Conservation (phyloP, 2,888 invertebrate species). For the Magallana nippona region DNA sequence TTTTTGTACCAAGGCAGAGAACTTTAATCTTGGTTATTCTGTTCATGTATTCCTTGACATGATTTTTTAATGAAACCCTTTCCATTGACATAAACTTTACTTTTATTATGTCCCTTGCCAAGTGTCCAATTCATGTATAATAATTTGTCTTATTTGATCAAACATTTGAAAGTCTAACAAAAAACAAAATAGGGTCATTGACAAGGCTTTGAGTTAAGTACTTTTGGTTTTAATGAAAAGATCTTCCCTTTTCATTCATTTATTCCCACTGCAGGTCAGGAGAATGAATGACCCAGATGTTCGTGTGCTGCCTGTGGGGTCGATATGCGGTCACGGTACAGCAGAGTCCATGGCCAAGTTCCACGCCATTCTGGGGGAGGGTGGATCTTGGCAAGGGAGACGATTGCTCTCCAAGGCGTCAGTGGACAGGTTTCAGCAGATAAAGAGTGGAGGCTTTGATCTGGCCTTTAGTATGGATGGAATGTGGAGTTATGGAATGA, state of each 20-base stretch:
- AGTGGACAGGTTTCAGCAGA: conserved; percentile 61
- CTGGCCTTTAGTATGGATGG: conserved; percentile 61
- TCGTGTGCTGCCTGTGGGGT: conserved; percentile 60
- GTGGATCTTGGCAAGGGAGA: conserved; percentile 61
- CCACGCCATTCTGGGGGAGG: conserved; percentile 64
- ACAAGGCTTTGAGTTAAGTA: too few species aligned
- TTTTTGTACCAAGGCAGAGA: too few species aligned
- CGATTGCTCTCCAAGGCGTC: conserved; percentile 60
- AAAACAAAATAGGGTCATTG: too few species aligned
- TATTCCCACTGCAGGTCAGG: conserved; percentile 48
- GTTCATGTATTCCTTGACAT: too few species aligned
- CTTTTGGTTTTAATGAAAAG: too few species aligned
- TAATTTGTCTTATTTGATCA: too few species aligned
- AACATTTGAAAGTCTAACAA: too few species aligned
- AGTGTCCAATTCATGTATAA: too few species aligned
- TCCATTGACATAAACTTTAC: too few species aligned
- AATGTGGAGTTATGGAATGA: conserved; percentile 68
- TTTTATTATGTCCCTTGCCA: too few species aligned
- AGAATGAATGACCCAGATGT: conserved; percentile 68
- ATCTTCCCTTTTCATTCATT: neutral
- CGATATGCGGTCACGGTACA: conserved; percentile 67
- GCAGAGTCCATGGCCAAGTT: conserved; percentile 62
- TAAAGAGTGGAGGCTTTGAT: conserved; percentile 67
- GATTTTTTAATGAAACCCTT: too few species aligned
- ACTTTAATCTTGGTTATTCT: too few species aligned